phyloP scores from a whole-genome alignment of 2,797 vertebrate genomes.

The Syngnathus rostellatus region DNA sequence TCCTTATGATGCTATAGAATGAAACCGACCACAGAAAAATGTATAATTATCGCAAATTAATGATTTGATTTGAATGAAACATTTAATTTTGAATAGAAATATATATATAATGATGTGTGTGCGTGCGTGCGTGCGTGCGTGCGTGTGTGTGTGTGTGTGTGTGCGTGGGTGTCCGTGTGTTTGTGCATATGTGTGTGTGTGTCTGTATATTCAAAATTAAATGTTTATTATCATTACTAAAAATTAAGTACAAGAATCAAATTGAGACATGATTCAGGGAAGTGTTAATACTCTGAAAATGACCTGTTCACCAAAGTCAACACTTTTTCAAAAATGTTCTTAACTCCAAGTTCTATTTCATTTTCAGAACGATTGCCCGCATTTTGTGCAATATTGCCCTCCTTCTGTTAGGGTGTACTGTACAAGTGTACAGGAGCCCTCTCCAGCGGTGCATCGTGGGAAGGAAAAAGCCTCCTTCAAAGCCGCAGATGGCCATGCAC shows the following conservation, averaged over 20 bases:
- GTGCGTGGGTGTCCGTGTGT: no score
- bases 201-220: no score
- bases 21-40: background rate
- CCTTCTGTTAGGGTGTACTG: constrained; percentile 56
- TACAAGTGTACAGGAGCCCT: constrained; percentile 49
- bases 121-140: no score
- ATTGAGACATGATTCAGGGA: background rate
- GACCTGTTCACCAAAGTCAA: background rate
- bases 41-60: background rate
- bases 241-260: background rate
- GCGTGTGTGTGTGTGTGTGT: no score
- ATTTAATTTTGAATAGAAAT: no score
- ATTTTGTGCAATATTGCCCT: constrained; percentile 56
- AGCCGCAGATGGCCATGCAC: constrained; percentile 55
- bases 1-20: background rate
- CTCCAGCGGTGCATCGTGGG: constrained; percentile 55
- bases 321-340: no score
- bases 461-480: constrained; percentile 61
- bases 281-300: background rate
- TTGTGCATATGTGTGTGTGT: no score
- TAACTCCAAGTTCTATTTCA: background rate
- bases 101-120: no score
- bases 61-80: no score
- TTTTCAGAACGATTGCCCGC: constrained; percentile 48
- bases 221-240: background rate